Evolutionary conservation across 2,797 vertebrate genomes (phyloP).

Genomic region (Hydrocynus forskahlii): DNA sequence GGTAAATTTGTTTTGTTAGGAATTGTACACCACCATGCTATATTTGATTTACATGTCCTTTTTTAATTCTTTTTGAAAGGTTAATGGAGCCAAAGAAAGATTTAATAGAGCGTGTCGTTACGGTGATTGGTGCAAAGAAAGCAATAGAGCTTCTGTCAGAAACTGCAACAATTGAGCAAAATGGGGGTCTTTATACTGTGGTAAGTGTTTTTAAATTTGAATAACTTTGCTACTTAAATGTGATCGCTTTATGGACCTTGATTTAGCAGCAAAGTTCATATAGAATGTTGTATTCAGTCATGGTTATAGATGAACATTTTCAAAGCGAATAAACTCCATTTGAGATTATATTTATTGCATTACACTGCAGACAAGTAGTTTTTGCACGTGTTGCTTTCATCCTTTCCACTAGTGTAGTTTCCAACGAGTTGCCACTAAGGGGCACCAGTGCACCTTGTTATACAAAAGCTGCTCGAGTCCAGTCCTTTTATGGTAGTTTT

Average conservation of each 20-base stretch:
- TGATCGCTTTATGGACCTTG: not conserved
- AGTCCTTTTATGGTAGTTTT: not conserved
- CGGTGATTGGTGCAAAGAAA: constrained; percentile 85
- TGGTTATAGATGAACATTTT: not conserved
- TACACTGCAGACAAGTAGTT: not conserved
- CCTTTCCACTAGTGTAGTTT: not conserved
- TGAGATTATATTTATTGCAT: not conserved
- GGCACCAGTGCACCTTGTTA: not conserved
- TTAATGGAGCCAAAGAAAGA: constrained; percentile 93
- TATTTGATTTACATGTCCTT: not conserved
- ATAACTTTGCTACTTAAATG: not conserved
- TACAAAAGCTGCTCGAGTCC: not conserved
- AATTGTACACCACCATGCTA: not conserved
- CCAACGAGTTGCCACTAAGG: not conserved
- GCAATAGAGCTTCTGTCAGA: constrained; percentile 91
- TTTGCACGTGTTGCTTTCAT: not conserved
- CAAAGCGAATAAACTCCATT: not conserved
- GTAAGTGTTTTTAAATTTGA: constrained; percentile 68
- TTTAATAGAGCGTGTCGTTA: constrained; percentile 88
- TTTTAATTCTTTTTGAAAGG: constrained; percentile 62
- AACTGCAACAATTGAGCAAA: constrained; percentile 90
- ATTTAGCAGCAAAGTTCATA: not conserved
- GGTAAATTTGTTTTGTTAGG: too few relatives aligned
- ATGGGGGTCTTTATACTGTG: constrained; percentile 90
- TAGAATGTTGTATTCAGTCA: too few relatives aligned